Conservation (phyloP, 2,797 vertebrate genomes). For the Semaprochilodus insignis region DNA sequence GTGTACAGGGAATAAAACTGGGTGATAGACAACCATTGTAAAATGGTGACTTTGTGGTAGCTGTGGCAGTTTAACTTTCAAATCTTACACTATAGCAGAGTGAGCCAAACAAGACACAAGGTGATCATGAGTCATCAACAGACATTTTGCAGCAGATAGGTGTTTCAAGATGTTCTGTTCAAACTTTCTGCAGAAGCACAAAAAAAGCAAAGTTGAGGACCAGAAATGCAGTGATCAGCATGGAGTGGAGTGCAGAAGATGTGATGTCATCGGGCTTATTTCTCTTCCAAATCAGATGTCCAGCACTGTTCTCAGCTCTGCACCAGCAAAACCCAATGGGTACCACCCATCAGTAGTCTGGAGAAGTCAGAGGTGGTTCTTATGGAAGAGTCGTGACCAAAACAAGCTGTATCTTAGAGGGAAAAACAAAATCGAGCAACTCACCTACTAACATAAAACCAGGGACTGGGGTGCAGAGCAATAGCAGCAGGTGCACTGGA, state of each 20-base stretch:
- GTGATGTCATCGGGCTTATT: too few relatives aligned
- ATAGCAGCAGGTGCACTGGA: not conserved
- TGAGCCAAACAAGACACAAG: not conserved
- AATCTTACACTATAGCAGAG: not conserved
- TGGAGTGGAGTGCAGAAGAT: not conserved
- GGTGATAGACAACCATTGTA: not conserved
- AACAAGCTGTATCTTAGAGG: not conserved
- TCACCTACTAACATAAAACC: not conserved
- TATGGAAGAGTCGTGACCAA: not conserved
- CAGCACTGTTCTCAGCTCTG: constrained; percentile 22
- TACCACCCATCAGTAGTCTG: constrained; percentile 43
- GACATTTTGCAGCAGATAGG: not conserved
- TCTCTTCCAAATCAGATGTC: not conserved
- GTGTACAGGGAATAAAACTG: not conserved
- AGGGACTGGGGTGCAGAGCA: not conserved
- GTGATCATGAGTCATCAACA: not conserved
- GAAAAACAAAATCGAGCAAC: not conserved
- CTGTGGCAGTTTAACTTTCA: not conserved
- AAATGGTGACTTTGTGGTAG: not conserved
- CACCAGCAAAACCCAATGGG: constrained; percentile 33
- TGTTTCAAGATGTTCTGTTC: not conserved
- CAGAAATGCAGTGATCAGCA: not conserved
- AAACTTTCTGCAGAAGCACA: not conserved
- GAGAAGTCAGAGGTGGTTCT: constrained; percentile 15
- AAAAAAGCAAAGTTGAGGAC: not conserved